Evolutionary conservation across 2,888 invertebrate species (phyloP), one percentile per base, ranked within the genome.

Genomic region (Dioctria linearis): DNA sequence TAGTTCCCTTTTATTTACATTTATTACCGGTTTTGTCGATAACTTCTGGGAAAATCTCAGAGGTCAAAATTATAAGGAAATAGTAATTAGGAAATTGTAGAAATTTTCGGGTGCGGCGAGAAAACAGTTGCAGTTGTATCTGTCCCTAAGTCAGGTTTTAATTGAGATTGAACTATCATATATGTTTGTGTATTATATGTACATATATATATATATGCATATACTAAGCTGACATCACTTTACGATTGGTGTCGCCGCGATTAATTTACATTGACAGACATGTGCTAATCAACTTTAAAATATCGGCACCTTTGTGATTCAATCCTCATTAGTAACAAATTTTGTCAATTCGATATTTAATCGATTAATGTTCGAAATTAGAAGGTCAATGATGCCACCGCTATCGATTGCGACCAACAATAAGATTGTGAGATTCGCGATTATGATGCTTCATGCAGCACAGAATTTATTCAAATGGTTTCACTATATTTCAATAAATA

Each of bases 341-440:
- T 71, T 73, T n/a, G 54, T 73, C 51, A 11, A 2, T 40, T 57
- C 6, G 11, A 42, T 57, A 13, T 39, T 13, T 42, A 40, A 73
- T 57, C 54, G 13, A 42, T 42, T 59, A 39, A 59, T 42, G 73
- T 13, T 4, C 37, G 25, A 25, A 25, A 37, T 4, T 11, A n/a
- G 69, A 69, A 69, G 69, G 69, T 69, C 69, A 69, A 51, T 51
- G 49, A 51, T 51, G 69, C 69, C 69, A 69, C 69, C 51, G 69
- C 69, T 51, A 69, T 51, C 51, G 54, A 54, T 4, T 54, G 11
- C 11, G 54, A 4, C 11, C 6, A 11, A 8, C n/a, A 25, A 25
- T 25, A 25, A 25, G 25, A 25, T 25, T 25, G 25, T 25, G 25
- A 25, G 54, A 6, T 54, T 2, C 54, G 54, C 11, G 25, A 25